Evolutionary conservation across 2,888 invertebrate genomes (phyloP).

Genomic region (Galerucella nymphaeae): DNA sequence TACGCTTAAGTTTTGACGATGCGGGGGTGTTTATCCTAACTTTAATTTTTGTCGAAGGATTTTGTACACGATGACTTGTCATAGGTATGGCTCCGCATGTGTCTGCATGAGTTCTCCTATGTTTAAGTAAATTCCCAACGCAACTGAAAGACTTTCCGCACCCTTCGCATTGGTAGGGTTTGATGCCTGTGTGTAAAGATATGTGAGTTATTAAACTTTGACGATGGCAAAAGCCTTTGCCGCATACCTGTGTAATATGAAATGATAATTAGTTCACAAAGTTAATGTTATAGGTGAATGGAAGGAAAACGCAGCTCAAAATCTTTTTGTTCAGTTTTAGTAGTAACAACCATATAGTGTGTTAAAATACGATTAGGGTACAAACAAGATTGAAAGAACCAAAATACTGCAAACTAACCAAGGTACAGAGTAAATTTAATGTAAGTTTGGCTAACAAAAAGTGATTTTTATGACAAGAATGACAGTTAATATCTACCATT

Average conservation of each 20-base stretch:
- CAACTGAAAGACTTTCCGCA: slow-evolving; percentile 66
- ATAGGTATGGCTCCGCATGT: slow-evolving; percentile 63
- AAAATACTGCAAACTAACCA: too few relatives aligned
- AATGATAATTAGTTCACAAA: slow-evolving; percentile 2
- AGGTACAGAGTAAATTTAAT: too few relatives aligned
- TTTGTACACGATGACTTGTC: slow-evolving; percentile 56
- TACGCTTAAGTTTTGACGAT: slow-evolving; percentile 52
- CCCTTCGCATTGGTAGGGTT: slow-evolving; percentile 66
- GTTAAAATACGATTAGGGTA: background rate
- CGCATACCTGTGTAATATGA: slow-evolving; percentile 61
- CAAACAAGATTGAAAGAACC: too few relatives aligned
- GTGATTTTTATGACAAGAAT: too few relatives aligned
- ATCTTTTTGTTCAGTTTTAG: too few relatives aligned
- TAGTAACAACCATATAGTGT: background rate
- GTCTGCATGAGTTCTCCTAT: slow-evolving; percentile 64
- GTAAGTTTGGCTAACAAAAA: too few relatives aligned
- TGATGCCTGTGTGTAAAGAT: slow-evolving; percentile 65
- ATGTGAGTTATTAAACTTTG: slow-evolving; percentile 67
- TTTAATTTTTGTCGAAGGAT: slow-evolving; percentile 58
- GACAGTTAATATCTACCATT: too few relatives aligned
- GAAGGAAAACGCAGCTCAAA: background rate
- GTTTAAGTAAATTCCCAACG: slow-evolving; percentile 66
- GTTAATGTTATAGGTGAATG: background rate
- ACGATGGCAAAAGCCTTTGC: slow-evolving; percentile 66
- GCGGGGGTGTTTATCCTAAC: slow-evolving; percentile 57